phyloP scores from a whole-genome alignment of 2,888 invertebrate species.

The Chymomyza fuscimana region DNA sequence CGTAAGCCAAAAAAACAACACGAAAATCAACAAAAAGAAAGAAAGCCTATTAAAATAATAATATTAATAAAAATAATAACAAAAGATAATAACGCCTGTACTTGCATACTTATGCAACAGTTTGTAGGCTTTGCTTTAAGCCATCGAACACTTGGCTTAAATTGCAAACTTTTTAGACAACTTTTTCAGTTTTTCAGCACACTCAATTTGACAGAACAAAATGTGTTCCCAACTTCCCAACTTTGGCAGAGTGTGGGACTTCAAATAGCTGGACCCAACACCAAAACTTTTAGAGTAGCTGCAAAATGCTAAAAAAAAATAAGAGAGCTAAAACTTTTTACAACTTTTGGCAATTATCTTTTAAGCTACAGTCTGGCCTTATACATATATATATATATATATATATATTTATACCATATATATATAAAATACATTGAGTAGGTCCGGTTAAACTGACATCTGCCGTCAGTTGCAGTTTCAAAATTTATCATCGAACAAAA shows the following conservation, averaged over 20 bases:
- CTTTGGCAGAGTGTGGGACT: slow-evolving; percentile 34
- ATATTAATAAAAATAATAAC: slow-evolving; percentile 1
- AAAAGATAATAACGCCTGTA: slow-evolving; percentile 14
- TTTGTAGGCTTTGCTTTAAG: slow-evolving; percentile 44
- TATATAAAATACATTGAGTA: neutral
- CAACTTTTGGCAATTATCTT: slow-evolving; percentile 76
- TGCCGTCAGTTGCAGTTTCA: neutral
- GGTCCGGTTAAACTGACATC: neutral
- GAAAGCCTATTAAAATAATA: slow-evolving; percentile 2
- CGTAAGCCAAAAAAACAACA: slow-evolving; percentile 35
- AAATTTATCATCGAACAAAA: neutral
- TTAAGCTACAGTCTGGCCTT: slow-evolving; percentile 50
- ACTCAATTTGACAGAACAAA: slow-evolving; percentile 74
- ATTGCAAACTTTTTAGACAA: slow-evolving; percentile 49
- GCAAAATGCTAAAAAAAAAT: slow-evolving; percentile 6
- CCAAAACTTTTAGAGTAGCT: slow-evolving; percentile 14
- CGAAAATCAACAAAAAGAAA: neutral
- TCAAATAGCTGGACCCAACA: neutral
- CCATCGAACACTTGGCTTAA: slow-evolving; percentile 42
- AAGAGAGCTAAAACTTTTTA: slow-evolving; percentile 54
- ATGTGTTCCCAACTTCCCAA: slow-evolving; percentile 70
- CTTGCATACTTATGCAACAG: slow-evolving; percentile 58
- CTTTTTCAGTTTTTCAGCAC: slow-evolving; percentile 59
- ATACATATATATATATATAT: neutral
- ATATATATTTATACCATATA: slow-evolving; percentile 4